These are phyloP conservation scores for Tupiocoris notatus DNA, from an alignment of 2,888 invertebrate species.

Conservation along the genomic window DNA sequence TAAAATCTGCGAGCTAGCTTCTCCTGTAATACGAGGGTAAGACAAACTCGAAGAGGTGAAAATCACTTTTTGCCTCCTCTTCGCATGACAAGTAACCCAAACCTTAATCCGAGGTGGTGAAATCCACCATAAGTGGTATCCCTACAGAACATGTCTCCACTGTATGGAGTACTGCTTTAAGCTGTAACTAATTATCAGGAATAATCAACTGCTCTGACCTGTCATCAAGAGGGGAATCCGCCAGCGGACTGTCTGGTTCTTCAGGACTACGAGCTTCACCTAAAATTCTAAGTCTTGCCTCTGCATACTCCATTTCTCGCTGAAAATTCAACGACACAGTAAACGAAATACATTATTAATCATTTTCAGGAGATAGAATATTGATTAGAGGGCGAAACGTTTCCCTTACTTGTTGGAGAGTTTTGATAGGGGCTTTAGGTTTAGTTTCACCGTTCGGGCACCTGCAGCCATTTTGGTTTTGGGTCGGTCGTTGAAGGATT, in stretches of 20 bases:
- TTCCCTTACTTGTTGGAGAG: slow-evolving; percentile 64
- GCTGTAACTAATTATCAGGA: too few species aligned
- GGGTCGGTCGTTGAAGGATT: slow-evolving; percentile 70
- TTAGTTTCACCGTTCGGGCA: slow-evolving; percentile 67
- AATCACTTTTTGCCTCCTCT: too few species aligned
- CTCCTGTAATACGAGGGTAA: too few species aligned
- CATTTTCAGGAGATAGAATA: slow-evolving; percentile 3
- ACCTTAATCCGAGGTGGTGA: too few species aligned
- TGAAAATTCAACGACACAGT: slow-evolving; percentile 53
- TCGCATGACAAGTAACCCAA: too few species aligned
- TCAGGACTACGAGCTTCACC: slow-evolving; percentile 82
- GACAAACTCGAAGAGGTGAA: too few species aligned
- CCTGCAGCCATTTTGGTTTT: slow-evolving; percentile 56
- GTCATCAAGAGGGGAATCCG: slow-evolving; percentile 55
- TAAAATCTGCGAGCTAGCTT: too few species aligned
- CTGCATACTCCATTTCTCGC: slow-evolving; percentile 90
- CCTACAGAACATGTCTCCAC: too few species aligned
- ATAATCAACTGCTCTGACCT: too few species aligned
- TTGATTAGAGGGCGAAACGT: neutral
- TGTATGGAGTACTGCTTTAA: too few species aligned
- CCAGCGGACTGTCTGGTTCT: slow-evolving; percentile 53
- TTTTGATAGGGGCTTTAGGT: slow-evolving; percentile 72
- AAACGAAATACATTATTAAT: neutral
- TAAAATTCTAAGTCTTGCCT: slow-evolving; percentile 84
- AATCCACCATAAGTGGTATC: too few species aligned